Evolutionary conservation across 1,140 invertebrate species (phyloP).

Genomic region (Trialeurodes vaporariorum): DNA sequence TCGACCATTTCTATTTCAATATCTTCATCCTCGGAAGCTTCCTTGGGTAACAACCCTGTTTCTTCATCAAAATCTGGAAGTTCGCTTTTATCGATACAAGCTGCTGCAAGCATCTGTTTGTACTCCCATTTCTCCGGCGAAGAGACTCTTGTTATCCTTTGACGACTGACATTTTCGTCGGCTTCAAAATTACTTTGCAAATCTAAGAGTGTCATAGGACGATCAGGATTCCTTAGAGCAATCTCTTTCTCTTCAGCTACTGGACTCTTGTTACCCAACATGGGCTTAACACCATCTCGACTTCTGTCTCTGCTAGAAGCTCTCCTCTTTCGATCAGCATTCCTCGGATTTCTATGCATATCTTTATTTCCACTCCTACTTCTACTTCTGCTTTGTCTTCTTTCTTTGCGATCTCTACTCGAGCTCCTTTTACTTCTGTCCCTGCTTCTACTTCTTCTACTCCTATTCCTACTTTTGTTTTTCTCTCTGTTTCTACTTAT

Average conservation of each 20-base stretch:
- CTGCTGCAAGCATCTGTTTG: conserved; percentile 46
- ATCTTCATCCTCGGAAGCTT: conserved; percentile 90
- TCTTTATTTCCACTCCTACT: conserved; percentile 31
- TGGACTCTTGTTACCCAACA: not conserved
- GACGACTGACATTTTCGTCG: conserved; percentile 62
- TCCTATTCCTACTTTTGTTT: conserved; percentile 28
- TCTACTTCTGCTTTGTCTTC: conserved; percentile 22
- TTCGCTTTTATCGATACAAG: conserved; percentile 63
- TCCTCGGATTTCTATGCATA: conserved; percentile 26
- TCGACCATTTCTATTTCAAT: conserved; percentile 98
- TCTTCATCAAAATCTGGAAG: conserved; percentile 86
- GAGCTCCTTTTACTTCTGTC: conserved; percentile 23
- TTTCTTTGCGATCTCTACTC: conserved; percentile 16
- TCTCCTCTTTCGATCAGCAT: conserved; percentile 29
- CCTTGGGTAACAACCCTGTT: conserved; percentile 73
- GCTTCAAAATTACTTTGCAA: conserved; percentile 56
- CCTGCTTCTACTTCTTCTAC: conserved; percentile 26
- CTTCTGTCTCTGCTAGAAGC: conserved; percentile 31
- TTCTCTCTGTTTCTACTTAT: conserved; percentile 29
- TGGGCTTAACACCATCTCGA: conserved; percentile 18
- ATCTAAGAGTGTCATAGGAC: conserved; percentile 58
- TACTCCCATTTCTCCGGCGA: conserved; percentile 92
- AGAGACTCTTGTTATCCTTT: conserved; percentile 80
- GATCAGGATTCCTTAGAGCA: conserved; percentile 62
- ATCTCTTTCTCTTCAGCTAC: conserved; percentile 21